Evolutionary conservation across 2,888 invertebrate genomes (phyloP).

Genomic region (Cheilosia scutellata): DNA sequence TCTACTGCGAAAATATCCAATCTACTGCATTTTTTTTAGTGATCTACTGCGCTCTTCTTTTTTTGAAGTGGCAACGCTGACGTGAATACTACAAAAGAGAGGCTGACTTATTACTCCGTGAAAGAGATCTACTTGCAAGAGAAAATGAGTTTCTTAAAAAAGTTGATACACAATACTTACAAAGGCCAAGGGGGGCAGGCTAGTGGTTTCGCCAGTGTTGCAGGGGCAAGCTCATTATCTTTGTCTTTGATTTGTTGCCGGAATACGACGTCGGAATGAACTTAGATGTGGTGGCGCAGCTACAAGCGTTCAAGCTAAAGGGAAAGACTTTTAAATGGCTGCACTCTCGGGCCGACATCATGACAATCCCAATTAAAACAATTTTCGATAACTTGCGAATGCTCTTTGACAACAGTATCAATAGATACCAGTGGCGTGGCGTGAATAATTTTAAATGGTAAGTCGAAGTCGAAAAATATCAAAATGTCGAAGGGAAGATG

Average conservation of each 20-base stretch:
- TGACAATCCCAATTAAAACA: neutral
- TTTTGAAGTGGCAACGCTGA: too few relatives aligned
- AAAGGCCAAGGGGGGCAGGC: neutral
- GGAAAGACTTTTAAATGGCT: neutral
- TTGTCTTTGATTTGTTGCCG: neutral
- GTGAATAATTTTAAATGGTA: too few relatives aligned
- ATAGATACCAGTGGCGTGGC: too few relatives aligned
- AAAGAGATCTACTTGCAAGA: neutral
- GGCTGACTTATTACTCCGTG: neutral
- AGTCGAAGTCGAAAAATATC: too few relatives aligned
- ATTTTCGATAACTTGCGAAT: neutral
- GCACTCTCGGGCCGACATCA: neutral
- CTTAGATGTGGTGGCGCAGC: neutral
- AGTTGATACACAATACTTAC: neutral
- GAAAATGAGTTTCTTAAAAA: neutral
- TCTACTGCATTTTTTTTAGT: conserved; percentile 27
- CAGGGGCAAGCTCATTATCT: neutral
- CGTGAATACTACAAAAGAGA: neutral
- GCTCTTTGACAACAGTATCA: neutral
- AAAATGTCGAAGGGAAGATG: too few relatives aligned
- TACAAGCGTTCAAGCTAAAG: neutral
- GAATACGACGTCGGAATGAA: neutral
- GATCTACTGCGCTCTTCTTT: conserved; percentile 9
- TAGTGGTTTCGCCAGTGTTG: too few relatives aligned
- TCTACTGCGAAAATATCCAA: conserved; percentile 19